These are phyloP conservation scores for Drosophila arawakana DNA, from an alignment of 1,140 invertebrate genomes.

Conservation along the genomic window DNA sequence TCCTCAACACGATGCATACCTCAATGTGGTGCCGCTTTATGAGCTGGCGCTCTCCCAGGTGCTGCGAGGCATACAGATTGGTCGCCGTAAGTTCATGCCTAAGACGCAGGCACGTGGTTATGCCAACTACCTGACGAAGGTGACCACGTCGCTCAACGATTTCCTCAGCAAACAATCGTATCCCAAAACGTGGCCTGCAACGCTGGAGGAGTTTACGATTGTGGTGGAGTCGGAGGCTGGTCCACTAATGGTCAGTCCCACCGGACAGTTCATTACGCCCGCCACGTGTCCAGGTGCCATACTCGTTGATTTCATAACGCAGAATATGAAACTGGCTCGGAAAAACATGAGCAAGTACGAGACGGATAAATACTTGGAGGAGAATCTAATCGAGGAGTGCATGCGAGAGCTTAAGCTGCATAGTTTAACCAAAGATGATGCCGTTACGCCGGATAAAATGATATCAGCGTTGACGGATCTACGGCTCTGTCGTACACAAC, in stretches of 20 bases:
- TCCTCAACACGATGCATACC: conserved; percentile 89
- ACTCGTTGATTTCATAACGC: conserved; percentile 92
- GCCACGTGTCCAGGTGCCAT: conserved; percentile 94
- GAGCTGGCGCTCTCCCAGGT: conserved; percentile 93
- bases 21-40: conserved; percentile 91
- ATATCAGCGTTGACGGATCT: conserved; percentile 92
- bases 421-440: conserved; percentile 93
- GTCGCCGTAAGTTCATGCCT: conserved; percentile 95
- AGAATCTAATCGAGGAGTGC: conserved; percentile 88
- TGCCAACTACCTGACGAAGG: conserved; percentile 91
- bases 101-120: conserved; percentile 93
- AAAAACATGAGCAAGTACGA: conserved; percentile 90
- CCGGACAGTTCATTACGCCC: conserved; percentile 96
- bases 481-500: conserved; percentile 85
- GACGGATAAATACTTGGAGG: conserved; percentile 92
- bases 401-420: conserved; percentile 88
- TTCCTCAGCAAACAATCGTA: conserved; percentile 89
- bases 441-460: conserved; percentile 95
- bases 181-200: conserved; percentile 89
- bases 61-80: conserved; percentile 92
- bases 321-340: conserved; percentile 90
- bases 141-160: conserved; percentile 93
- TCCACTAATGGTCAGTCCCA: conserved; percentile 96
- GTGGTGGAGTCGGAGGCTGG: conserved; percentile 97
- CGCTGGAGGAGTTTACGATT: conserved; percentile 90